Conservation (phyloP, 92 coral and sea anemone genomes). For the Scolanthus callimorphus region DNA sequence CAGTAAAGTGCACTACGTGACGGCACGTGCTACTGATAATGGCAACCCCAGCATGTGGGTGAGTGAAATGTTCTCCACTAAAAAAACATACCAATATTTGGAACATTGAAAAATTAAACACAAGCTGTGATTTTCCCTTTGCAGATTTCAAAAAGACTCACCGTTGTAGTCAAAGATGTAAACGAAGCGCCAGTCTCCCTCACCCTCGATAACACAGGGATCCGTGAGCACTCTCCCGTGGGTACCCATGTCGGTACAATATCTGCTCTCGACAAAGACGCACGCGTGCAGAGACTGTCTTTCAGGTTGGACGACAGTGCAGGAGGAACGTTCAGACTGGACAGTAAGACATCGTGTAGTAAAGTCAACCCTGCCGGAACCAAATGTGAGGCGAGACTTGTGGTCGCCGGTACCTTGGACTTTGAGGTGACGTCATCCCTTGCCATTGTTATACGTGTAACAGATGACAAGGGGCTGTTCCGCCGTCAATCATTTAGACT, state of each 20-base stretch:
- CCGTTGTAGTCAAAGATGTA: conserved; percentile 70
- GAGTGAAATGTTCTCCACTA: no score
- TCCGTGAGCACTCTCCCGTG: conserved; percentile 59
- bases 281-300: conserved; percentile 57
- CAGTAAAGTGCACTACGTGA: conserved; percentile 54
- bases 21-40: conserved; percentile 55
- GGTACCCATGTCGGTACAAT: conserved; percentile 63
- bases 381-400: conserved; percentile 30
- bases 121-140: no score
- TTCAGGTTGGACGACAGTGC: conserved; percentile 81
- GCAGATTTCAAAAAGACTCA: conserved; percentile 65
- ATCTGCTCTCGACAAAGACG: conserved; percentile 67
- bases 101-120: no score
- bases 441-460: conserved; percentile 58
- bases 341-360: conserved; percentile 35
- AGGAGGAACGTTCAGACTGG: conserved; percentile 75
- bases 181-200: conserved; percentile 92
- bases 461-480: conserved; percentile 75
- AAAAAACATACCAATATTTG: no score
- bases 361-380: conserved; percentile 15
- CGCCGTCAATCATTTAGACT: conserved; percentile 49
- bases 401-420: conserved; percentile 68
- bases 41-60: conserved; percentile 63
- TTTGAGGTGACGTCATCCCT: conserved; percentile 64
- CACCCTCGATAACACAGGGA: conserved; percentile 38